phyloP scores from a whole-genome alignment of 1,140 invertebrate species.

The Drosophila subobscura region DNA sequence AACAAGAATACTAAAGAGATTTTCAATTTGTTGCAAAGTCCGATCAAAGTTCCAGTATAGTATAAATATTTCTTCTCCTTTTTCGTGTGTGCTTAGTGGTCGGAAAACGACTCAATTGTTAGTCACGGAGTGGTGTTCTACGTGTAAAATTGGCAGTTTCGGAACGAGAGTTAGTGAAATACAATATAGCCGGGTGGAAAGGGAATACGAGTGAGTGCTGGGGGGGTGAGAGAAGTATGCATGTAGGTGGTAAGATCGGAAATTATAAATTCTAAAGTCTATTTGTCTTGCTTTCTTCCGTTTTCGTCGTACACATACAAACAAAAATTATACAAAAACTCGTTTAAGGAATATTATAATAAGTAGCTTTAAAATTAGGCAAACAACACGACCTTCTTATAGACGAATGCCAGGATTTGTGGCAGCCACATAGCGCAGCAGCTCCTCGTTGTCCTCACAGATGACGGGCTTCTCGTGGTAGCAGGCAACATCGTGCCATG shows the following conservation, averaged over 20 bases:
- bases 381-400: conserved; percentile 84
- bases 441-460: conserved; percentile 94
- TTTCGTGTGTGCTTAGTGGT: conserved; percentile 3
- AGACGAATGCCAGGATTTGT: conserved; percentile 92
- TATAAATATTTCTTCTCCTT: conserved; percentile 54
- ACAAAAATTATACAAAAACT: conserved; percentile 76
- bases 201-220: conserved; percentile 5
- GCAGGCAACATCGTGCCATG: conserved; percentile 96
- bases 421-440: conserved; percentile 91
- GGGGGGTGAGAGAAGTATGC: conserved; percentile 29
- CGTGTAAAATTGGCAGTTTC: conserved; percentile 64
- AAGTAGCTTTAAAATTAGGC: conserved; percentile 82
- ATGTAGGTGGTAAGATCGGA: conserved; percentile 66
- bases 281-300: conserved; percentile 79
- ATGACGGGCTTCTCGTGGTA: conserved; percentile 96
- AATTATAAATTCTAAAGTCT: conserved; percentile 83
- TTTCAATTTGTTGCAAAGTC: conserved; percentile 31
- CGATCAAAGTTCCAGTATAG: conserved; percentile 37
- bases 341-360: conserved; percentile 81
- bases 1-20: conserved; percentile 68
- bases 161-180: conserved; percentile 34
- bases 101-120: conserved; percentile 42
- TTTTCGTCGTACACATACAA: conserved; percentile 77
- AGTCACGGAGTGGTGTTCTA: conserved; percentile 39
- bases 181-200: too few relatives aligned